Evolutionary conservation across 37 sponge, comb jelly and placozoan species (phyloP), one percentile per base, ranked within the genome.

Genomic region (Lycopodina hypogea): DNA sequence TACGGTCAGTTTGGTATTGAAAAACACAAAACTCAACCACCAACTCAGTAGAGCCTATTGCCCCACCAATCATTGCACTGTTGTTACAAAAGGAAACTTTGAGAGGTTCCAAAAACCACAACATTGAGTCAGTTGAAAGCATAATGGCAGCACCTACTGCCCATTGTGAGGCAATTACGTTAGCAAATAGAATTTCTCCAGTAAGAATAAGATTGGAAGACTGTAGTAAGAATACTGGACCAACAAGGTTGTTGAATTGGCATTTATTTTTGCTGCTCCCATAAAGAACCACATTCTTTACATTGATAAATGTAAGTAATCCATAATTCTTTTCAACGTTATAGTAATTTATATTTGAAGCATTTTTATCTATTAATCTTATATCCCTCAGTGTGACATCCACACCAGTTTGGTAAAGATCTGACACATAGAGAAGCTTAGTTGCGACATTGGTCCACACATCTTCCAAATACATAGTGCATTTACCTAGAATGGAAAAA

Each of bases 21-120:
- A 83, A 30, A 0, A 34, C 57, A 37, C 69, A 68, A 38, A 41
- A 55, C 42, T 58, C 60, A 12, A 1, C 1, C 3, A 28, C 15
- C 1, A 33, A 12, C n/a, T 40, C 15, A 26, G 12, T 15, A 21
- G 76, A 58, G 35, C 41, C 39, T 23, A 83, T 83, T 33, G 68
- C 84, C 12, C 75, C 84, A 75, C 84, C 84, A 12, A 26, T 22
- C 37, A 75, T 4, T 3, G 76, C 84, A 30, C 40, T 36, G 42
- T 76, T 75, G 53, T 67, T 56, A 55, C 22, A 42, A 39, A 83
- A 83, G n/a, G n/a, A 12, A 33, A 35, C 37, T 34, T 51, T 64
- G 32, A 67, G 40, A 21, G 75, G 76, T 34, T 83, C 76, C 17
- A 35, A 0, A 0, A 83, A n/a, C 53, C 48, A 53, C 37, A 83